phyloP scores from a whole-genome alignment of 2,888 invertebrate genomes.

The Papilio demoleus region DNA sequence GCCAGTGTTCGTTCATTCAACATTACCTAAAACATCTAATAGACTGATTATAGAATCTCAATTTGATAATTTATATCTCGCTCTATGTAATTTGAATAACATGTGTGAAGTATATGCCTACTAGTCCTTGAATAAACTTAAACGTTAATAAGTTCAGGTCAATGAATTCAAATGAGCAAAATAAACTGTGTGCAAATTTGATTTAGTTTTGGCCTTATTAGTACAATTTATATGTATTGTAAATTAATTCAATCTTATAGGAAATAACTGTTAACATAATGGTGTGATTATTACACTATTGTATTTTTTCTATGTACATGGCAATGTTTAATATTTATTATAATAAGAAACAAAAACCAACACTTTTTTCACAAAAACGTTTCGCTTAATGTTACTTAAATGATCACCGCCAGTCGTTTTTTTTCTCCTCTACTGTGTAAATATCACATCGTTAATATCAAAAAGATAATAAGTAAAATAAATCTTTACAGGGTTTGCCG shows the following conservation, averaged over 20 bases:
- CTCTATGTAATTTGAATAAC: not conserved
- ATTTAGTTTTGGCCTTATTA: not conserved
- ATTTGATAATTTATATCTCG: not conserved
- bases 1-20: not conserved
- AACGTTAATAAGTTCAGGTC: not conserved
- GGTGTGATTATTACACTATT: constrained; percentile 3
- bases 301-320: not conserved
- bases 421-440: not conserved
- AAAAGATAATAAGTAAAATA: constrained; percentile 27
- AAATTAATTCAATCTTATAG: too few species aligned
- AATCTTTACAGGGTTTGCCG: constrained; percentile 83
- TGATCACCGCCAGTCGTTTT: not conserved
- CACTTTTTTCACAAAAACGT: not conserved
- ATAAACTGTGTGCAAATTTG: constrained; percentile 1
- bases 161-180: not conserved
- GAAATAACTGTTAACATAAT: not conserved
- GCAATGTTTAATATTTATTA: not conserved
- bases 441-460: not conserved
- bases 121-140: not conserved
- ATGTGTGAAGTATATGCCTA: not conserved
- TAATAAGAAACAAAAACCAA: not conserved
- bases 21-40: not conserved
- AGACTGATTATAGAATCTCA: not conserved
- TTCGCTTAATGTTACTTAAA: not conserved
- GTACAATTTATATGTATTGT: not conserved